These are phyloP conservation scores for Dolichallabes microphthalmus DNA, from an alignment of 2,113 vertebrate genomes.

Conservation along the genomic window DNA sequence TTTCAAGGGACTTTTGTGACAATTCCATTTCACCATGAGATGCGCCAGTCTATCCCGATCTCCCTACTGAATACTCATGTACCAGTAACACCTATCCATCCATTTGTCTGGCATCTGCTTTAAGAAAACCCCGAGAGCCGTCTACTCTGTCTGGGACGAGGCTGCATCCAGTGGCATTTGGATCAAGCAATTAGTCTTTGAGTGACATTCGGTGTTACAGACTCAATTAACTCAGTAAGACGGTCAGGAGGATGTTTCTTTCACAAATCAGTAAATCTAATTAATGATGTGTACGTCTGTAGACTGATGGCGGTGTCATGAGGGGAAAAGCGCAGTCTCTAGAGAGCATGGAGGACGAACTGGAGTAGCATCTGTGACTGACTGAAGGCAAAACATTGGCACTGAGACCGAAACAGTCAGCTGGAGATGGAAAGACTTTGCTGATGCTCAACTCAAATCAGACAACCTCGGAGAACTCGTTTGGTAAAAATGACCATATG, in stretches of 20 bases:
- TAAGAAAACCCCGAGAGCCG: not conserved
- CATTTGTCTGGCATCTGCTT: not conserved
- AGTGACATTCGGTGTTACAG: constrained; percentile 31
- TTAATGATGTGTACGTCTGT: constrained; percentile 6
- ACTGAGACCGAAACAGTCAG: not conserved
- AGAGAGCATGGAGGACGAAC: not conserved
- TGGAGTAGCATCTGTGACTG: not conserved
- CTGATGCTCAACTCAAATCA: not conserved
- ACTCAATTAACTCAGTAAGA: constrained; percentile 33
- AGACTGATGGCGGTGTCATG: constrained; percentile 23
- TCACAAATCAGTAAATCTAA: constrained; percentile 16
- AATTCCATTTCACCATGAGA: not conserved
- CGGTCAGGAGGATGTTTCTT: not conserved
- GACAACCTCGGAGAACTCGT: not conserved
- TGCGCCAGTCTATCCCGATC: not conserved
- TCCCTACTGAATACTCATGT: not conserved
- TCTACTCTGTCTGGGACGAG: not conserved
- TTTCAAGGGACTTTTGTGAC: too few species aligned
- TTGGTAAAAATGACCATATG: not conserved
- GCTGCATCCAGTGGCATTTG: not conserved
- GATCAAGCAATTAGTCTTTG: constrained; percentile 21
- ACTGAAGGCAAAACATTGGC: not conserved
- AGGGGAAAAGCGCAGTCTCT: not conserved
- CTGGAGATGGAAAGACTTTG: not conserved
- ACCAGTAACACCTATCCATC: not conserved